Conservation (phyloP, 2,888 invertebrate genomes). For the Heliconius erato region DNA sequence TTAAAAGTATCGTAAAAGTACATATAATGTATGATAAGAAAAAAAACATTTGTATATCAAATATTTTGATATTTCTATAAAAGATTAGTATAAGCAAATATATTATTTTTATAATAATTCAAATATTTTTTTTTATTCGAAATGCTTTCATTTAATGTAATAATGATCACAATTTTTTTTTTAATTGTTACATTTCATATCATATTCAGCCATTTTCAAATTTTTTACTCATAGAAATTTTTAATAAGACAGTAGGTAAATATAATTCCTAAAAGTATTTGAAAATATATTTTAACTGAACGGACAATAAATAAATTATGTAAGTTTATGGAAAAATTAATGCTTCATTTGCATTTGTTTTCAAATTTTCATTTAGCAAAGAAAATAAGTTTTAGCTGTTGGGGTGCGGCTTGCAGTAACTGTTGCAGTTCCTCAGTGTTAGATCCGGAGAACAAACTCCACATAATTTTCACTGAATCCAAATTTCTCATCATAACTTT, state of each 20-base stretch:
- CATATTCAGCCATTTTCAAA: neutral
- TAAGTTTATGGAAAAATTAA: neutral
- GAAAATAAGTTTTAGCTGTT: conserved; percentile 51
- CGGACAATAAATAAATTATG: neutral
- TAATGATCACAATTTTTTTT: neutral
- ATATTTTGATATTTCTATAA: too few relatives aligned
- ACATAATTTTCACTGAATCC: conserved; percentile 54
- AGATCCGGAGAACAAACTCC: conserved; percentile 59
- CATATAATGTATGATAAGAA: too few relatives aligned
- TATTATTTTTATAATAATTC: too few relatives aligned
- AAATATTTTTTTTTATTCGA: neutral
- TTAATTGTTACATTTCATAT: neutral
- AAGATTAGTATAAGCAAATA: too few relatives aligned
- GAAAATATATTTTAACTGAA: too few relatives aligned
- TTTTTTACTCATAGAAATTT: neutral
- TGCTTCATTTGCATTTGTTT: neutral
- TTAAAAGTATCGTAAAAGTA: neutral
- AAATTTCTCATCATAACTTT: conserved; percentile 57
- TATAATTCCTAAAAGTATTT: neutral
- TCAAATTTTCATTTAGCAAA: conserved; percentile 33
- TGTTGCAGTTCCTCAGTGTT: conserved; percentile 52
- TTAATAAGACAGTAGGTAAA: neutral
- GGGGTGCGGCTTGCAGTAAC: conserved; percentile 50
- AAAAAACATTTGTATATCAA: too few relatives aligned
- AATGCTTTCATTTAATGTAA: neutral